Base-by-base conservation (phyloP, 2,888 invertebrate species). In the Ophion slaviceki region DNA sequence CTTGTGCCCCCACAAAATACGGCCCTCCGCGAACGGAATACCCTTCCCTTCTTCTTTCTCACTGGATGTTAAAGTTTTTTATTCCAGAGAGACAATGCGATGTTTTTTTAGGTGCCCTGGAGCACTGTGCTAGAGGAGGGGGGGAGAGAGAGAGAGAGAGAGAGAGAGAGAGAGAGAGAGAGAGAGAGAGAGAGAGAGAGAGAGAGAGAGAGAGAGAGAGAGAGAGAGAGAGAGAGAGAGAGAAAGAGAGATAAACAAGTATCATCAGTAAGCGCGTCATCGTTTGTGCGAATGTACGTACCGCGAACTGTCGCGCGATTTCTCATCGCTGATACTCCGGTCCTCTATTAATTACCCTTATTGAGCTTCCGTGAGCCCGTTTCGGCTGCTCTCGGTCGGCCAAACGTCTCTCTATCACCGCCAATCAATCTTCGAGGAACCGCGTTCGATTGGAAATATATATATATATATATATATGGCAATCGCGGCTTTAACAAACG, bases 281-380 rank as follows among this genome's bases (percentile, higher is more conserved):
- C 70, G 64, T 32, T 67, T 64, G 32, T 32, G 68, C 62, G 47
- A 71, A 53, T 66, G 64, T 61, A 53, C 80, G 28, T 61, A 53
- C 80, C 45, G 53, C 40, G 53, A 71, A 67, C 64, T 80, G 72
- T 14, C 53, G 70, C 70, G 36, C 53, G 70, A 59, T 62, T 24
- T 81, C 72, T 84, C 81, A 78, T 77, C 74, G 70, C 68, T 40
- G 59, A 81, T 68, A 76, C 67, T 81, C 66, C 61, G 62, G 59
- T 84, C 88, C 87, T 89, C 92, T 92, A 92, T 92, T 93, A 93
- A 93, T 93, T 93, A 92, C 92, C 91, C 90, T 91, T 92, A 93
- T 92, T 92, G 92, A 92, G 92, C 92, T 92, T 91, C 92, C 89
- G 92, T 91, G 87, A 84, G 90, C 89, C 91, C 90, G 91, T 89